These are phyloP conservation scores for human (Homo sapiens) DNA, from an alignment of 2,113 vertebrate species.

Conservation along the genomic window DNA sequence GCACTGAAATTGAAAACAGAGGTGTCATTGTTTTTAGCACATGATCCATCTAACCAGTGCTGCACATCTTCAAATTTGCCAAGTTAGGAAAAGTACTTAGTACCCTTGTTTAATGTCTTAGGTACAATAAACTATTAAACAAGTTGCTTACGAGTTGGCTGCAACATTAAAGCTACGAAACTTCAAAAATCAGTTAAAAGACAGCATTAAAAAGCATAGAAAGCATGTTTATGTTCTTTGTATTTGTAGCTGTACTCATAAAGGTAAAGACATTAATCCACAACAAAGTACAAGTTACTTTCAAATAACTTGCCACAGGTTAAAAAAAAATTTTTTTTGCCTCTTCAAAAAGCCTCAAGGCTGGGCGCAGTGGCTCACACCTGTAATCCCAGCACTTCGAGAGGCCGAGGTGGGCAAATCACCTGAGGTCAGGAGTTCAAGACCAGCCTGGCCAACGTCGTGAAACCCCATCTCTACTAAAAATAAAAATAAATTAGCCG, in stretches of 20 bases:
- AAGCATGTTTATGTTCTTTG: background rate
- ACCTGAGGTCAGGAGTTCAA: too few species aligned
- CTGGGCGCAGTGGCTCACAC: too few species aligned
- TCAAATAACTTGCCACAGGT: background rate
- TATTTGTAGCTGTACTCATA: background rate
- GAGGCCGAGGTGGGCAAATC: too few species aligned
- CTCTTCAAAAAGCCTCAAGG: background rate
- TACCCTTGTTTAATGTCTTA: slow-evolving; percentile 49
- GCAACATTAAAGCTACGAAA: background rate
- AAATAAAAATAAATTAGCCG: too few species aligned
- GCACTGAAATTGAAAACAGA: slow-evolving; percentile 65
- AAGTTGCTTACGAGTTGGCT: background rate
- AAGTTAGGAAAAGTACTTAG: slow-evolving; percentile 70
- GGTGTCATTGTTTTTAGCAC: slow-evolving; percentile 65
- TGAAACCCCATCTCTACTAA: too few species aligned
- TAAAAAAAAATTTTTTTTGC: background rate
- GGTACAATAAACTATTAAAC: slow-evolving; percentile 31
- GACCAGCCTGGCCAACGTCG: too few species aligned
- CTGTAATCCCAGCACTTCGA: too few species aligned
- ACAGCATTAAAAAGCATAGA: background rate
- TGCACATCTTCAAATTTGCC: slow-evolving; percentile 53
- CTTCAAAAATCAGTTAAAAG: slow-evolving; percentile 30
- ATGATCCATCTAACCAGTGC: slow-evolving; percentile 41
- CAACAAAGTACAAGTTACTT: background rate
- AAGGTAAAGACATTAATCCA: slow-evolving; percentile 2